phyloP scores from a whole-genome alignment of 2,888 invertebrate genomes.

The Sabatieria punctata region DNA sequence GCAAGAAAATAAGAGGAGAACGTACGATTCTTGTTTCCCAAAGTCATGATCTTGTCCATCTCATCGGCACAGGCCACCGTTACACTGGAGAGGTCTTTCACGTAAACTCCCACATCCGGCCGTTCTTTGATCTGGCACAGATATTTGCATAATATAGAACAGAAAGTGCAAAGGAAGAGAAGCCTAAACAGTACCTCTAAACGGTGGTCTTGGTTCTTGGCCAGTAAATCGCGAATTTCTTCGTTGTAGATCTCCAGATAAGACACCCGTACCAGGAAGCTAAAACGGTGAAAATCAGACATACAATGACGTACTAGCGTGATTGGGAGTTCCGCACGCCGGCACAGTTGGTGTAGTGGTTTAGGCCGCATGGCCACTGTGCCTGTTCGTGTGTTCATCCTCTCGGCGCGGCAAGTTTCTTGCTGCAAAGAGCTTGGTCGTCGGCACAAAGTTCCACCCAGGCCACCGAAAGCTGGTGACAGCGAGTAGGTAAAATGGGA shows the following conservation, averaged over 20 bases:
- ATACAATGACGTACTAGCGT: no score
- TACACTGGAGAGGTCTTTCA: constrained; percentile 87
- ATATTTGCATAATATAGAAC: neutral
- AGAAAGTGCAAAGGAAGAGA: constrained; percentile 5
- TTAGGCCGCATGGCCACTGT: no score
- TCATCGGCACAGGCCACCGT: constrained; percentile 95
- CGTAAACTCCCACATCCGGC: constrained; percentile 89
- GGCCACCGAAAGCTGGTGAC: no score
- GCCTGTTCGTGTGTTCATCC: no score
- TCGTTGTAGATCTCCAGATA: constrained; percentile 99
- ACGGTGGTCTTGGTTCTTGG: constrained; percentile 62
- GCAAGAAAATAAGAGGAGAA: no score
- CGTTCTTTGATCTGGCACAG: constrained; percentile 58
- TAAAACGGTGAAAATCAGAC: constrained; percentile 30
- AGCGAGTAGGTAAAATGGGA: no score
- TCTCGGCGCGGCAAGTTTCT: no score
- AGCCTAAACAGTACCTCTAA: constrained; percentile 44
- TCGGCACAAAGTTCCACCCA: no score
- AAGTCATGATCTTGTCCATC: constrained; percentile 77
- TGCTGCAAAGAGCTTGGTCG: no score
- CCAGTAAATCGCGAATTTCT: constrained; percentile 83
- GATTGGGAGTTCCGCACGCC: no score
- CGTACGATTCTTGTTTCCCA: constrained; percentile 88
- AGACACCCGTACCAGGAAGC: constrained; percentile 87
- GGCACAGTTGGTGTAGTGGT: no score